Evolutionary conservation across 1,140 invertebrate species (phyloP).

Genomic region (Papilio xuthus): DNA sequence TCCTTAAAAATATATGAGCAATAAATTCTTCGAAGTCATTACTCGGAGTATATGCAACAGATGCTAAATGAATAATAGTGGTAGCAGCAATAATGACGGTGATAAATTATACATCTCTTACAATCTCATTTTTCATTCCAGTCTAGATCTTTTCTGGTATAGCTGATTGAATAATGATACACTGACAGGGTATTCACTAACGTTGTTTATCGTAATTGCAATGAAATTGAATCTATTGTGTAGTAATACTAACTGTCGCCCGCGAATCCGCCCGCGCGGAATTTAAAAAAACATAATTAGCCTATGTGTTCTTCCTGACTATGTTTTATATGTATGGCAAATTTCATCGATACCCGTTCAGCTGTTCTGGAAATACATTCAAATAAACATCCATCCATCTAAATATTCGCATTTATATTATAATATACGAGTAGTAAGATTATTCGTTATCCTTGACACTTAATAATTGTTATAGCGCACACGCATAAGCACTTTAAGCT

Average conservation of each 20-base stretch:
- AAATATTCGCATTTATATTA: too few relatives aligned
- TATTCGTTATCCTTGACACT: background rate
- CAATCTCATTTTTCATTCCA: slow-evolving; percentile 16
- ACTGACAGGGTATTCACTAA: background rate
- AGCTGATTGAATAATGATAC: background rate
- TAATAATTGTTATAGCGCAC: background rate
- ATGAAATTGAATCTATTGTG: background rate
- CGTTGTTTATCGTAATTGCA: background rate
- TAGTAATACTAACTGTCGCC: background rate
- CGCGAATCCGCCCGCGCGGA: too few relatives aligned
- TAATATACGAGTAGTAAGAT: too few relatives aligned
- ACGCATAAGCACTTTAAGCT: background rate
- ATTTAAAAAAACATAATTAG: too few relatives aligned
- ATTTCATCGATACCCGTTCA: too few relatives aligned
- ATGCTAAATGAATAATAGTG: slow-evolving; percentile 29
- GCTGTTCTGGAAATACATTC: too few relatives aligned
- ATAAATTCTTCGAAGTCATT: slow-evolving; percentile 16
- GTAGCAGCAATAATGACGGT: background rate
- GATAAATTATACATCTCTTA: background rate
- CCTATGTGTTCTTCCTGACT: too few relatives aligned
- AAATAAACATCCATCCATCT: too few relatives aligned
- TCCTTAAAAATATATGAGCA: slow-evolving; percentile 10
- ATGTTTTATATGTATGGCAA: too few relatives aligned
- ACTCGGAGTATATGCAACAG: slow-evolving; percentile 18
- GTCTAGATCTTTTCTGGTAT: background rate